A percentile compares a stretch with the other conserved stretches of the same genome.
phyloP scores from a whole-genome alignment of 1,140 invertebrate genomes.

The Heliconius nattereri region DNA sequence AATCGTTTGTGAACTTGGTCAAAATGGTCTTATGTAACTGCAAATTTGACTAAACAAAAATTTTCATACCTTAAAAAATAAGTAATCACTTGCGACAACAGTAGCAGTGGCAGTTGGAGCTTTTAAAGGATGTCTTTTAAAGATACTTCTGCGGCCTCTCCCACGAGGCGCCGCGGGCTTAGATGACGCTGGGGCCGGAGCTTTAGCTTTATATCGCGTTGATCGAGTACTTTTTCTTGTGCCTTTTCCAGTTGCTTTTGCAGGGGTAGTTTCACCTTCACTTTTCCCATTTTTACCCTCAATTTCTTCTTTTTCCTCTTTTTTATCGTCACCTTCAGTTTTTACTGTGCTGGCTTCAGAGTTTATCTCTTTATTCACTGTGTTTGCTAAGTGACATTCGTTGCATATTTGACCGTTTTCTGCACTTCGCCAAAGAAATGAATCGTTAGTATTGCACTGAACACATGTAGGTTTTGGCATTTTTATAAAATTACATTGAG shows the following conservation, averaged over 20 bases:
- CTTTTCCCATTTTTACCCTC: constrained; percentile 59
- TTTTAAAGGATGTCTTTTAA: constrained; percentile 91
- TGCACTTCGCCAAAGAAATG: constrained; percentile 72
- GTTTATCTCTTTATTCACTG: constrained; percentile 58
- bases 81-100: constrained; percentile 88
- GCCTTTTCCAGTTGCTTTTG: constrained; percentile 69
- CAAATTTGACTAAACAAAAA: not conserved
- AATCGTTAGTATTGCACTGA: constrained; percentile 72
- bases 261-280: constrained; percentile 65
- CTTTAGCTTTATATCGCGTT: constrained; percentile 73
- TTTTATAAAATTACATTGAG: constrained; percentile 36
- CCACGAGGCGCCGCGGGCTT: constrained; percentile 83
- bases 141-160: constrained; percentile 88
- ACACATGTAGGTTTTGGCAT: constrained; percentile 79
- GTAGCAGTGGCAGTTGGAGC: constrained; percentile 90
- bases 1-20: not conserved
- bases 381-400: constrained; percentile 72
- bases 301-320: constrained; percentile 63
- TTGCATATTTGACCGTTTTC: constrained; percentile 79
- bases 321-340: constrained; percentile 61
- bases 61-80: constrained; percentile 88
- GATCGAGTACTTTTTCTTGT: constrained; percentile 75
- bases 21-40: not conserved
- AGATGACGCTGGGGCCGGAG: constrained; percentile 51
- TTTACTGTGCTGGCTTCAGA: constrained; percentile 49